Conservation (phyloP, 2,888 invertebrate genomes). For the Ferrisia virgata region DNA sequence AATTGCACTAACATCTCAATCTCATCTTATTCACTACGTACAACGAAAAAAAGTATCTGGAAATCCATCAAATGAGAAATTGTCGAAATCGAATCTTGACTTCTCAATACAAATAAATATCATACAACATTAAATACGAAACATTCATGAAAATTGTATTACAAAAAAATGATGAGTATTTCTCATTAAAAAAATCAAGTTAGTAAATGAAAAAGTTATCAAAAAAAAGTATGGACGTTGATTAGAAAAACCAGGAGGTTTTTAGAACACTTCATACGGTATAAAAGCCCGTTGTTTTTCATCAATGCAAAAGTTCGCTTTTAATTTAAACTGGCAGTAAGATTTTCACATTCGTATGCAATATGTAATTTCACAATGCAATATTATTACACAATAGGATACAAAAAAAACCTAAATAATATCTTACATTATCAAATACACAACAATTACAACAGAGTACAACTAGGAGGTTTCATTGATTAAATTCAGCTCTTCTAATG, state of each 20-base stretch:
- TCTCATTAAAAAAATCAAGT: background rate
- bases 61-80: background rate
- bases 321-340: slow-evolving; percentile 13
- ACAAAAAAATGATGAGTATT: background rate
- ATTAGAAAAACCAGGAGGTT: background rate
- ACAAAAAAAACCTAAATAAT: background rate
- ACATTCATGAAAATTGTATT: background rate
- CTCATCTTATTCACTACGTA: background rate
- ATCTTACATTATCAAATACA: slow-evolving; percentile 20
- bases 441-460: background rate
- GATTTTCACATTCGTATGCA: slow-evolving; percentile 4
- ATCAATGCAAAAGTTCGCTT: background rate
- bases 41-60: background rate
- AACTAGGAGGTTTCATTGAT: slow-evolving; percentile 51
- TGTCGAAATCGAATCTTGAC: background rate
- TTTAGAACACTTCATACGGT: slow-evolving; percentile 1
- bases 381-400: slow-evolving; percentile 2
- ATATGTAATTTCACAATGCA: background rate
- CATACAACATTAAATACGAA: background rate
- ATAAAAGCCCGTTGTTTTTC: background rate
- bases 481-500: slow-evolving; percentile 73
- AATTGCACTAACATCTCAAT: slow-evolving; percentile 38
- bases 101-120: background rate
- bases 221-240: background rate
- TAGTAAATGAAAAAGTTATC: background rate